Evolutionary conservation across 1,140 invertebrate species (phyloP), one percentile per base, ranked within the genome.

Genomic region (Holcopasites calliopsidis): DNA sequence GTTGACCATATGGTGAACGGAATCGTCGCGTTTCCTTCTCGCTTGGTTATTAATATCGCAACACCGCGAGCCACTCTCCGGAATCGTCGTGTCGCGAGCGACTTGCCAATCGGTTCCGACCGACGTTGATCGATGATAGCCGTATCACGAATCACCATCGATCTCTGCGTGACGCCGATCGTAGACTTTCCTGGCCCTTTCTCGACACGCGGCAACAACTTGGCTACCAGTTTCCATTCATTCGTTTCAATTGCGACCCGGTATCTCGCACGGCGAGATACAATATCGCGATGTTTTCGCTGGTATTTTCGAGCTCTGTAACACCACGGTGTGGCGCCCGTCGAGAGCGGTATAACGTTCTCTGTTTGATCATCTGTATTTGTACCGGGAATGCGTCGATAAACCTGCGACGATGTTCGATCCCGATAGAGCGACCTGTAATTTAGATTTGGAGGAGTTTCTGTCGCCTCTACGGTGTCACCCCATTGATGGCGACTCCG

Each of bases 1-100:
- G 80, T 86, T 86, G 83, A 80, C 84, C 85, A 83, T 85, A 86
- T 86, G 85, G 84, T 74, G 76, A 73, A 79, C 73, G 77, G 69
- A 82, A 80, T 77, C 68, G 74, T 80, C 50, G 62, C 76, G 82
- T 74, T 86, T 82, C 76, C 86, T 77, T 84, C 72, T 73, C 60
- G 26, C 44, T 49, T 28, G 66, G 83, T 77, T 83, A 83, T 81
- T 81, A 83, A 86, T 83, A 86, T 73, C 64, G 58, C 55, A 44
- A 23, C 61, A 54, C 33, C 16, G 26, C 21, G 61, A 54, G 50
- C 64, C 65, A 68, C 80, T 80, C 40, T 65, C 13, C 54, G 21
- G 54, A 55, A 68, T 80, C 74, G 40, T 49, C 38, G 66, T 44
- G 3, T 2, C 10, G 10, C 40, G 57, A 42, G 31, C 54, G 42